A percentile compares a stretch with the other conserved stretches of the same genome.
phyloP scores from a whole-genome alignment of 2,797 vertebrate genomes.

The Syndactyla subalaris region DNA sequence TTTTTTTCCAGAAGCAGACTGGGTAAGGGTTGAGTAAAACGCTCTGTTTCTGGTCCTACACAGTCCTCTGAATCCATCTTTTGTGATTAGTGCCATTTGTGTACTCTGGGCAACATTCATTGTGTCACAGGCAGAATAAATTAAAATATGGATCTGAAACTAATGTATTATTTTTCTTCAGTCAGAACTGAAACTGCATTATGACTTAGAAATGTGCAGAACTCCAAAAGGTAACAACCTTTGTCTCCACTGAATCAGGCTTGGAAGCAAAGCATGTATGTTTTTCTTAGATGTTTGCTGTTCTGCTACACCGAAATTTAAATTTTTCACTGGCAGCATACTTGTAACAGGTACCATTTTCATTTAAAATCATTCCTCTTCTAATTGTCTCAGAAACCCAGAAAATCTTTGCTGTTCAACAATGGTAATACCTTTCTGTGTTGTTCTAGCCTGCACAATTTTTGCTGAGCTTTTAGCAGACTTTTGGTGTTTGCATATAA shows the following conservation, averaged over 20 bases:
- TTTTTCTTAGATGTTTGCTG: background rate
- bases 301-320: background rate
- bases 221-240: background rate
- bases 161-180: background rate
- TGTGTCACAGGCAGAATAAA: background rate
- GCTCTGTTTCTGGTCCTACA: background rate
- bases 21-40: background rate
- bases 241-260: background rate
- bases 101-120: background rate
- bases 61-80: fast-evolving
- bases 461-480: background rate
- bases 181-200: background rate
- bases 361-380: background rate
- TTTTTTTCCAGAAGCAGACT: background rate
- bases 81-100: background rate
- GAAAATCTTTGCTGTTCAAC: fast-evolving
- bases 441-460: background rate
- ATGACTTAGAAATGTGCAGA: background rate
- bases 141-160: background rate
- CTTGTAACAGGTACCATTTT: background rate
- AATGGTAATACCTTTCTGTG: background rate
- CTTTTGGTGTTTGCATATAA: background rate
- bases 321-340: background rate
- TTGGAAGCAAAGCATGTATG: background rate
- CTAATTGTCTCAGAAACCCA: background rate